Base-by-base conservation (phyloP, 2,888 invertebrate species). In the Temnothorax ravouxi region DNA sequence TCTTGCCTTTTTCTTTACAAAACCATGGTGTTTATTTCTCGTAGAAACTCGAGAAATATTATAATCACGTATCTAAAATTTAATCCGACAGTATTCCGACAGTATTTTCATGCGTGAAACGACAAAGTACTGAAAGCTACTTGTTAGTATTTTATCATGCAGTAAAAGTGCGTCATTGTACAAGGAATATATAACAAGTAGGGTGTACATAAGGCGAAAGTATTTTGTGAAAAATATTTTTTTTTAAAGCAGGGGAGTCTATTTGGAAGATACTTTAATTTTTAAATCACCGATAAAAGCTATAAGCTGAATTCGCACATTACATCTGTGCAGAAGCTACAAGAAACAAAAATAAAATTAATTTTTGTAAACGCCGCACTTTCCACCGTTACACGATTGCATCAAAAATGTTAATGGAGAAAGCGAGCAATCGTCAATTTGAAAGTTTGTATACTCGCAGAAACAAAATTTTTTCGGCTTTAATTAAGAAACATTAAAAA, bases 331-430 rank as follows among this genome's bases (percentile, higher is more conserved):
- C 3, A 50, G 21, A 71, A 38, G 8, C 0, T 21, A 13, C 6
- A 18, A 21, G 21, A 25, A 59, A 18, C 3, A 44, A 44, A 54
- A 44, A 15, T 59, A 1, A 59, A 74, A n/a, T 44, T 44, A 29
- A 74, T 44, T 50, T 47, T 4, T 41, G 4, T 62, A n/a, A 62
- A 62, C 34, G 6, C 38, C 25, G 18, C 9, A 34, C 11, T 25
- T 15, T 74, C 2, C 74, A 34, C 13, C 38, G 2, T 59, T n/a
- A 44, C 18, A 0, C 11, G 15, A 25, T n/a, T 15, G 34, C 25
- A 47, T 15, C n/a, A 34, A 4, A 15, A 75, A 62, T 29, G 15
- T 61, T 75, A 75, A 18, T 15, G 34, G 34, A 61, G 47, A 62
- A 62, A 75, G 74, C 15, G 2, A 9, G 4, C 29, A 59, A n/a